Evolutionary conservation across 2,113 vertebrate genomes (phyloP), one percentile per base, ranked within the genome.

Genomic region (Percopsis transmontana): DNA sequence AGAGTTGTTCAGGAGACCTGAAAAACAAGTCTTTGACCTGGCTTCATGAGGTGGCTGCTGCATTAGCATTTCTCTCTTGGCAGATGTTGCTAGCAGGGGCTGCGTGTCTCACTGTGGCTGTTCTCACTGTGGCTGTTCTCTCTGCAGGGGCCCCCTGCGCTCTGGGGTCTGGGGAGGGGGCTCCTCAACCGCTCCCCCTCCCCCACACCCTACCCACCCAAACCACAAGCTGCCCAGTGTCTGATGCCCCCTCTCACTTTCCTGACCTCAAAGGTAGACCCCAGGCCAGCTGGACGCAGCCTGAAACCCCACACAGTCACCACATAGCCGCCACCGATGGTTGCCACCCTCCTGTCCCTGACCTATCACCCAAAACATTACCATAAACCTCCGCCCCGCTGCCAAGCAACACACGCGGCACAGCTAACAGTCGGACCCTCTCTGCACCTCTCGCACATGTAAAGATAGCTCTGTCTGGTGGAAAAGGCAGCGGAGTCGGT

Each of bases 281-380:
- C 70, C 66, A 72, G 70, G 69, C 80, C 85, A 88, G 70, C 74
- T 88, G 76, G 76, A 84, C 23, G 5, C 41, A 21, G 72, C 59
- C 66, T 63, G 66, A 79, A 86, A 83, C 74, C 81, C 82, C 82
- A 82, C 79, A 83, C 66, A 78, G 74, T 70, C 69, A 66, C 77
- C 84, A 73, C 77, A 85, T 55, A 67, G 81, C 80, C 80, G 70
- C 81, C 78, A 72, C 77, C 82, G 66, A 57, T 69, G 61, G 74
- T 70, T 67, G 27, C 76, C 85, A 81, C 71, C 80, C 80, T 72
- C 72, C 73, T 74, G 79, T 77, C 80, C 68, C 73, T 77, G 85
- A 88, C 81, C 75, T 83, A 83, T 88, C 85, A 78, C 81, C 86
- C 81, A 77, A 89, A 81, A 83, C 79, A 88, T 88, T 87, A 82